phyloP scores from a whole-genome alignment of 2,113 vertebrate species.

The Corapipo altera region DNA sequence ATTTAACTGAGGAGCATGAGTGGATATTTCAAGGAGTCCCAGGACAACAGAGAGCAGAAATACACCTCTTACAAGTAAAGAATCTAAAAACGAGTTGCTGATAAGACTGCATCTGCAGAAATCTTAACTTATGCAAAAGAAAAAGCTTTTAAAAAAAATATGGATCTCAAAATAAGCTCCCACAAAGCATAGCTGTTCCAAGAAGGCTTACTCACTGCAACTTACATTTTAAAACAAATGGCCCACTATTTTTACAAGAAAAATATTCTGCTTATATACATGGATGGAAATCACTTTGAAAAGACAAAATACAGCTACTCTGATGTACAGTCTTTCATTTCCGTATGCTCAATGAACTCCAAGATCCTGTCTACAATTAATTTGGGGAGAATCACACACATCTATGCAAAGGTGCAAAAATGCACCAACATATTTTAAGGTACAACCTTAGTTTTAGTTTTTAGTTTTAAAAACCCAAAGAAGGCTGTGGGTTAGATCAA shows the following conservation, averaged over 20 bases:
- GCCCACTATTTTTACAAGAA: not conserved
- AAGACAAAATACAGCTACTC: not conserved
- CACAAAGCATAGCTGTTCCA: not conserved
- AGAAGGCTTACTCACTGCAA: not conserved
- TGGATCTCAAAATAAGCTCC: not conserved
- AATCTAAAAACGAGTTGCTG: not conserved
- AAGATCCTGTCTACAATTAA: not conserved
- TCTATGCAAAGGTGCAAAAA: not conserved
- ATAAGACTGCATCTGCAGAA: not conserved
- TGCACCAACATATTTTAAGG: not conserved
- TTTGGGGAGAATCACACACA: not conserved
- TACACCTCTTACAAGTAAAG: not conserved
- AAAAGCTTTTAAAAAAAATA: not conserved
- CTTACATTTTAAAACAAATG: not conserved
- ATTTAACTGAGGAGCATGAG: not conserved
- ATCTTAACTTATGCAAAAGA: fast-evolving
- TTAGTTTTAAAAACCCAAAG: not conserved
- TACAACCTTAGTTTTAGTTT: not conserved
- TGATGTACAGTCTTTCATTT: not conserved
- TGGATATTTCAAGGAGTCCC: not conserved
- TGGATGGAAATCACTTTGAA: not conserved
- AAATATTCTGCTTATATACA: not conserved
- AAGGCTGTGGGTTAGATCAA: not conserved
- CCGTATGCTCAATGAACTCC: not conserved
- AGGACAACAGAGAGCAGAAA: not conserved